Conservation (phyloP, 1,140 invertebrate genomes). For the Hylaeus volcanicus region DNA sequence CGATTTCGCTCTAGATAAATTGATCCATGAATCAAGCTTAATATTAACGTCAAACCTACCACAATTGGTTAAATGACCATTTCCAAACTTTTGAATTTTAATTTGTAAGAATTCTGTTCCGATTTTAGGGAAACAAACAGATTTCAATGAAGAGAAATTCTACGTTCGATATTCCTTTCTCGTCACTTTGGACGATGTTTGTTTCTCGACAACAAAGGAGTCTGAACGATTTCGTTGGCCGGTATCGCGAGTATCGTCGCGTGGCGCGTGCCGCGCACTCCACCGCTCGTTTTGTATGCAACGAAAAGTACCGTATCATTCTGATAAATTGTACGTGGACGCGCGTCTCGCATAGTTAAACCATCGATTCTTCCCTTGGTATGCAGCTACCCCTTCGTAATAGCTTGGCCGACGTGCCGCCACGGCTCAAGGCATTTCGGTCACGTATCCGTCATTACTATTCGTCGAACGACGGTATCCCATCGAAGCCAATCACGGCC, state of each 20-base stretch:
- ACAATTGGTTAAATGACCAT: no score
- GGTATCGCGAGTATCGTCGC: neutral
- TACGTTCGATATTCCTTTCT: no score
- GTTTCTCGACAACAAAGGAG: neutral
- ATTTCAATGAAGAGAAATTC: no score
- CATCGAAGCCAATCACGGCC: slow-evolving; percentile 18
- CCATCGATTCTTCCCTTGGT: slow-evolving; percentile 46
- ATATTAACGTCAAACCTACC: no score
- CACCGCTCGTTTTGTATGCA: slow-evolving; percentile 48
- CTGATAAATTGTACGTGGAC: slow-evolving; percentile 55
- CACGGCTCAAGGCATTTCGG: slow-evolving; percentile 11
- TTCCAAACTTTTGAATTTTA: no score
- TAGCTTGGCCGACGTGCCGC: neutral
- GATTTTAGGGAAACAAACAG: no score
- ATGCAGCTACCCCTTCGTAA: slow-evolving; percentile 31
- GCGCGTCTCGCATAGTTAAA: slow-evolving; percentile 48
- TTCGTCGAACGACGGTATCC: slow-evolving; percentile 31
- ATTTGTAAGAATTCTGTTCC: no score
- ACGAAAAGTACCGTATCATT: slow-evolving; percentile 54
- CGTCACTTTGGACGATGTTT: no score
- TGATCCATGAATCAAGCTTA: no score
- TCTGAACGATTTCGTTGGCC: neutral
- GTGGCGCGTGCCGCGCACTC: slow-evolving; percentile 37
- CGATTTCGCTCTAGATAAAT: no score
- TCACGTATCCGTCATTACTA: slow-evolving; percentile 51